Evolutionary conservation across 35 echinoderm and acorn worm species (phyloP).

Genomic region (Acanthaster planci): DNA sequence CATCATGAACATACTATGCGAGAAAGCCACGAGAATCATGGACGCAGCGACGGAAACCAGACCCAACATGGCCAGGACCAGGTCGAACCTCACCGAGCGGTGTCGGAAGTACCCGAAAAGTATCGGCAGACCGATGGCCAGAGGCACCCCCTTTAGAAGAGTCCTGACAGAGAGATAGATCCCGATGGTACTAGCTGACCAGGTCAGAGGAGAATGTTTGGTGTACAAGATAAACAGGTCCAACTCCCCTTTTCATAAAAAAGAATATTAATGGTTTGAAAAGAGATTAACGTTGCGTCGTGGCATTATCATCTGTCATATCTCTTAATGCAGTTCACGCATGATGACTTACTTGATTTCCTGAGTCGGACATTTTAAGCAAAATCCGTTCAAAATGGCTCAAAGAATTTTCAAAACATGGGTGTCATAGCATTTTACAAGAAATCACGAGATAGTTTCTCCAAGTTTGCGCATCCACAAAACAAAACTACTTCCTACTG

Average conservation of each 20-base stretch:
- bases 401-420: too few species aligned
- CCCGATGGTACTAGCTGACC: conserved; percentile 49
- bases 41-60: conserved; percentile 29
- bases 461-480: too few species aligned
- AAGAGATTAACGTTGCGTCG: too few species aligned
- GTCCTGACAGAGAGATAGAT: conserved; percentile 48
- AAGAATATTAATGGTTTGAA: too few species aligned
- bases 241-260: conserved; percentile 12
- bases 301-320: too few species aligned
- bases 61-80: conserved; percentile 32
- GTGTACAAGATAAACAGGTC: conserved; percentile 69
- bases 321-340: too few species aligned
- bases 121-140: conserved; percentile 40
- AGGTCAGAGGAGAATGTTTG: conserved; percentile 63
- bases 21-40: conserved; percentile 37
- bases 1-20: conserved; percentile 49
- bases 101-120: conserved; percentile 2
- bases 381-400: too few species aligned
- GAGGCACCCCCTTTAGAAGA: conserved; percentile 29
- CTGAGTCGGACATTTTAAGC: too few species aligned
- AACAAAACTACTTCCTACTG: too few species aligned
- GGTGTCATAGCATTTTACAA: too few species aligned
- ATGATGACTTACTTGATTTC: too few species aligned
- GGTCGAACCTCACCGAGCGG: conserved; percentile 29
- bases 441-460: too few species aligned